Conservation (phyloP, 2,797 vertebrate genomes). For the Pteropus rufus region DNA sequence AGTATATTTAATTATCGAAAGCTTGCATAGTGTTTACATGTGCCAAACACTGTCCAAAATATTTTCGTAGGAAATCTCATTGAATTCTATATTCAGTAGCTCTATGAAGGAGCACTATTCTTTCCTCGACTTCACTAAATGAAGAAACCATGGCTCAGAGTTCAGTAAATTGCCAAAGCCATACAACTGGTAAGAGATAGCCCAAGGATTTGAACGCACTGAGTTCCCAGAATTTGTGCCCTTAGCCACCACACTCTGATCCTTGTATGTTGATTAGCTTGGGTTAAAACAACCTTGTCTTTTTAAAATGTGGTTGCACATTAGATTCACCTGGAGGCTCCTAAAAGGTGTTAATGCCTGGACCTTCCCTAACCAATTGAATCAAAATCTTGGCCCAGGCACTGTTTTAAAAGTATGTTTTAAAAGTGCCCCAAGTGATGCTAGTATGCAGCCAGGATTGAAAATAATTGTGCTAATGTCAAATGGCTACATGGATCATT, state of each 20-base stretch:
- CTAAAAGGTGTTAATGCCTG: background rate
- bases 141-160: background rate
- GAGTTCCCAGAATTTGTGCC: background rate
- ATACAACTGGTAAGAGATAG: background rate
- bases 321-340: background rate
- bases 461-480: background rate
- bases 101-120: background rate
- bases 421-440: background rate
- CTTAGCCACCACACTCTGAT: background rate
- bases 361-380: background rate
- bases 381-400: background rate
- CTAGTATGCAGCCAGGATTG: background rate
- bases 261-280: background rate
- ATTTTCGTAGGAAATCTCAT: background rate
- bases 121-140: background rate
- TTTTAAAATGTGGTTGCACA: background rate
- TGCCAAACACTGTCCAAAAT: background rate
- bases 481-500: accelerated
- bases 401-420: background rate
- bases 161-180: background rate
- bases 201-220: background rate
- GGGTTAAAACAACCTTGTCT: background rate
- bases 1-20: conserved; percentile 17
- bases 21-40: background rate
- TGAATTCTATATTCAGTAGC: background rate